Base-by-base conservation (phyloP, 2,797 vertebrate species). In the Tamandua tetradactyla region DNA sequence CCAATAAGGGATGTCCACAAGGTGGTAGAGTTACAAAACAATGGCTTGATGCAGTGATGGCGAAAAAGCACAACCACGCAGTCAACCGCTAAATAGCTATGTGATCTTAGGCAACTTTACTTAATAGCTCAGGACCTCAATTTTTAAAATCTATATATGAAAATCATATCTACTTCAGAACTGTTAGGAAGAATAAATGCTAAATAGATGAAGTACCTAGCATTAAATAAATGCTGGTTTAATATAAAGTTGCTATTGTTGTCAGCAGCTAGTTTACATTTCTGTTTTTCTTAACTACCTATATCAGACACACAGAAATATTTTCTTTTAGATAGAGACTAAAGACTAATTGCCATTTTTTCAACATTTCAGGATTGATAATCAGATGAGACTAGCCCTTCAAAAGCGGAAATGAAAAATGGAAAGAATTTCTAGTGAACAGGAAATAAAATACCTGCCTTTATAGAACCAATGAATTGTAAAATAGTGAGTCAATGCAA, bases 401-500 rank as follows among this genome's bases (percentile, higher is more conserved):
- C 64, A 95, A 96, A 66, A 95, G 61, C 27, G 91, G 91, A 93
- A 97, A 69, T 42, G 91, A 88, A 40, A 84, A 52, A 85, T 0
- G 3, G 68, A 89, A 57, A 72, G 35, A 76, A 91, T 90, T 86
- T 71, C 47, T 91, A 44, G 40, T 22, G 18, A 94, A 87, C 7
- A 40, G 22, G 15, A 55, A 75, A 18, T 13, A 55, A 75, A 62
- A 25, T 20, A 57, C 89, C 84, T 52, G 84, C 52, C 64, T 94
- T 94, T 94, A 90, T 22, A 94, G 93, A 96, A 23, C 68, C 76
- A 64, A 2, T 89, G 84, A 94, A 98, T 99, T 98, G 97, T 98
- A 98, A 99, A 47, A 99, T 98, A 98, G 98, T 98, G 95, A 97
- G 86, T 95, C 84, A 20, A 91, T 86, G 27, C 96, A 87, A 96